phyloP scores from a whole-genome alignment of 2,888 invertebrate species.

The Eupithecia tripunctaria region DNA sequence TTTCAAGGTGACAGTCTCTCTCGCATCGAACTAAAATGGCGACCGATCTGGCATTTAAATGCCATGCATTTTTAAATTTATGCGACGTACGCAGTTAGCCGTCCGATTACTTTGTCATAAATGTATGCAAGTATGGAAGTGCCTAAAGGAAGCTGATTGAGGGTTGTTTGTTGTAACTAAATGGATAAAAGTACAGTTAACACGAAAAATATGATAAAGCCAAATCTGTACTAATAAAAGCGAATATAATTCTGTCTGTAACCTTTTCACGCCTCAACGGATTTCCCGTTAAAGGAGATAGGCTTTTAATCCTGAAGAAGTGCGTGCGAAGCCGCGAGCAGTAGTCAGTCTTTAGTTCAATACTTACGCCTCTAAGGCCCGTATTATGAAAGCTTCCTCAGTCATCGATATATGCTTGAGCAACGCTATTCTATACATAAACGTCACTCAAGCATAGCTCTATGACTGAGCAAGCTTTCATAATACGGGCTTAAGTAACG shows the following conservation, averaged over 20 bases:
- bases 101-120: conserved; percentile 82
- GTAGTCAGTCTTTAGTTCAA: not conserved
- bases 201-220: not conserved
- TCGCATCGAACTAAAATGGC: conserved; percentile 79
- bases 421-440: too few species aligned
- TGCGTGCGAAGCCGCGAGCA: not conserved
- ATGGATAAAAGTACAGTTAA: not conserved
- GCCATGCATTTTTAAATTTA: conserved; percentile 82
- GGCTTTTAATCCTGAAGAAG: not conserved
- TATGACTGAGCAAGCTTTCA: too few species aligned
- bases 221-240: not conserved
- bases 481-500: too few species aligned
- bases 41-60: conserved; percentile 82
- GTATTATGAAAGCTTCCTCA: too few species aligned
- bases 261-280: not conserved
- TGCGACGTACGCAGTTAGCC: conserved; percentile 79
- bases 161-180: conserved; percentile 48
- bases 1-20: conserved; percentile 83
- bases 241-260: not conserved
- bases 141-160: conserved; percentile 70
- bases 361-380: too few species aligned
- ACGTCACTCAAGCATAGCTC: too few species aligned
- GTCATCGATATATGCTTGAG: too few species aligned
- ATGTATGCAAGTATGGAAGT: conserved; percentile 62
- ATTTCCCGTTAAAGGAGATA: not conserved